Evolutionary conservation across 1,140 invertebrate species (phyloP).

Genomic region (Chrysopa pallens): DNA sequence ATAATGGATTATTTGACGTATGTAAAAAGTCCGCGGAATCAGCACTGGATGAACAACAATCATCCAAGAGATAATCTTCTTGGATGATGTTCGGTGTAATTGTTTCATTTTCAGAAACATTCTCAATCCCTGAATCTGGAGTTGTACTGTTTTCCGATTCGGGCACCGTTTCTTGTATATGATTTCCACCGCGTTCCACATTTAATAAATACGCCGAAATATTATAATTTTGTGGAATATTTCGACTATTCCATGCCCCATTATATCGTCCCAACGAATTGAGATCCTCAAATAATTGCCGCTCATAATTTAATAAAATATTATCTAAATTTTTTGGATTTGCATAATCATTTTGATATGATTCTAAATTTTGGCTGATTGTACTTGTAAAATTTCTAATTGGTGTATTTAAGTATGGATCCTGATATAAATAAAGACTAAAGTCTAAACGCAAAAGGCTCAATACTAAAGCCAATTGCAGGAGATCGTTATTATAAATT

Average conservation of each 20-base stretch:
- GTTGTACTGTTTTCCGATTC: no score
- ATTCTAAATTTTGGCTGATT: conserved; percentile 42
- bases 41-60: no score
- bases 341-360: conserved; percentile 29
- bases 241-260: conserved; percentile 16
- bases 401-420: conserved; percentile 12
- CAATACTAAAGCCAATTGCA: conserved; percentile 58
- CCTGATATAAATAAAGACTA: conserved; percentile 33
- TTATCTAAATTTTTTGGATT: conserved; percentile 59
- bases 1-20: no score
- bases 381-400: conserved; percentile 9
- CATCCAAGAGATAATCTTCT: no score
- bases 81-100: no score
- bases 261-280: conserved; percentile 38
- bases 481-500: conserved; percentile 54
- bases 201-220: conserved; percentile 38
- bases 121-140: no score
- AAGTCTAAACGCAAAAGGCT: conserved; percentile 58
- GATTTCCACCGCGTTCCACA: conserved; percentile 10
- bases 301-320: conserved; percentile 49
- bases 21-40: no score
- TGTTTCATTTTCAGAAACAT: no score
- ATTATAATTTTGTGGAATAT: conserved; percentile 19
- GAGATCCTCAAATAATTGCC: conserved; percentile 57
- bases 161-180: no score